Evolutionary conservation across 2,888 invertebrate genomes (phyloP).

Genomic region (Tiliacea citrago): DNA sequence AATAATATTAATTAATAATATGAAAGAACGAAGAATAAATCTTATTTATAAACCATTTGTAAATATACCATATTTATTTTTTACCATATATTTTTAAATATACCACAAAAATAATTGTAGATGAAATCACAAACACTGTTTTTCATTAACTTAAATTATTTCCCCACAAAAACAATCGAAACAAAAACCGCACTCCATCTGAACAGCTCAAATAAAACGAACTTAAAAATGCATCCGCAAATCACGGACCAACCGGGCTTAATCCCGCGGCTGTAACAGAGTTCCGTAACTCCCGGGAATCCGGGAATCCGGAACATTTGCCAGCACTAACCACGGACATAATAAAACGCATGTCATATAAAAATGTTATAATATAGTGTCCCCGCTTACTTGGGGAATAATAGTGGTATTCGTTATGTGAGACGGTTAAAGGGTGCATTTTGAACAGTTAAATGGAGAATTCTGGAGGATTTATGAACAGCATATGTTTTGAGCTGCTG

Average conservation of each 20-base stretch:
- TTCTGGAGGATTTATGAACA: conserved; percentile 60
- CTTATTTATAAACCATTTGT: too few species aligned
- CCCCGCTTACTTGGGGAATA: conserved; percentile 50
- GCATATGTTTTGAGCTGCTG: conserved; percentile 47
- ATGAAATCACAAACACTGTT: not conserved
- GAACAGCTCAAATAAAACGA: conserved; percentile 36
- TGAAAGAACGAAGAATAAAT: too few species aligned
- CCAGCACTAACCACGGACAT: conserved; percentile 57
- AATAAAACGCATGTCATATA: conserved; percentile 63
- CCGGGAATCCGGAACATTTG: conserved; percentile 52
- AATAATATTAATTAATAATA: too few species aligned
- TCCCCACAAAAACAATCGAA: conserved; percentile 15
- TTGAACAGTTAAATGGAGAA: conserved; percentile 59
- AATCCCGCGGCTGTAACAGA: conserved; percentile 50
- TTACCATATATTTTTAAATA: too few species aligned
- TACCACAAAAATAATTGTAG: not conserved
- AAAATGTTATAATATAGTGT: conserved; percentile 62
- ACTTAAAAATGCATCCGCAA: conserved; percentile 52
- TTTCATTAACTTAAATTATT: not conserved
- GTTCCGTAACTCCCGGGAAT: conserved; percentile 41
- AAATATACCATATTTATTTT: too few species aligned
- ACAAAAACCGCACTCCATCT: conserved; percentile 18
- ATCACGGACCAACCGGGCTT: conserved; percentile 43
- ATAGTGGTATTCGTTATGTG: conserved; percentile 56
- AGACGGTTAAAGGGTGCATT: conserved; percentile 56